Evolutionary conservation across 2,113 vertebrate species (phyloP), one percentile per base, ranked within the genome.

Genomic region (Alaudala cheleensis): DNA sequence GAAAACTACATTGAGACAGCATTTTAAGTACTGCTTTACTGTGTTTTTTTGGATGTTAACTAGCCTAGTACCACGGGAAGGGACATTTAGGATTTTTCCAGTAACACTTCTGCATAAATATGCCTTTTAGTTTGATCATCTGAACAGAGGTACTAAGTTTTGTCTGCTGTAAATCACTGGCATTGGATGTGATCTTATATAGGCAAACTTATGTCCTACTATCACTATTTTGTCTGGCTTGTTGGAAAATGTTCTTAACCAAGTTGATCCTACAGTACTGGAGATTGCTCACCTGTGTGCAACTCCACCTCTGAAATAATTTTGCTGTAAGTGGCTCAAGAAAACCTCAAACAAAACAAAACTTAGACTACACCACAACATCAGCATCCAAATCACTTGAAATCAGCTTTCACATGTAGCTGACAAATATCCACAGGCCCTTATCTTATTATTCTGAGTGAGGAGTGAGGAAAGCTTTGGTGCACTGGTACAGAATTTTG

Each of bases 331-430:
- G 37, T 22, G 2, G 20, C 17, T 24, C 37, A 37, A 42, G 18
- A 86, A 93, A 60, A 18, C 8, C 39, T 67, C 25, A 44, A 76
- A 76, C 31, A 8, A 26, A 39, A 49, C 22, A 42, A 33, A 80
- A 80, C 33, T 22, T 49, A 66, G 49, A 91, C n/a, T n/a, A n/a
- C n/a, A 39, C 22, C 33, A 23, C 67, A 69, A 11, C 8, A 40
- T 45, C 29, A 72, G 29, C 26, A 72, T 34, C 54, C 25, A 26
- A 81, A 50, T 3, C 4, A 3, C 18, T 47, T 10, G 33, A 64
- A 50, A 45, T 21, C 25, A 65, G 23, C 0, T 0, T 47, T 34
- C 54, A 65, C 33, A 33, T 5, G 14, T 34, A 65, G 50, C 15
- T 39, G 40, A 71, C 9, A 8, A 8, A 23, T 5, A 18, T 3